These are phyloP conservation scores for Propithecus coquereli DNA, from an alignment of 2,113 vertebrate species.

Conservation along the genomic window DNA sequence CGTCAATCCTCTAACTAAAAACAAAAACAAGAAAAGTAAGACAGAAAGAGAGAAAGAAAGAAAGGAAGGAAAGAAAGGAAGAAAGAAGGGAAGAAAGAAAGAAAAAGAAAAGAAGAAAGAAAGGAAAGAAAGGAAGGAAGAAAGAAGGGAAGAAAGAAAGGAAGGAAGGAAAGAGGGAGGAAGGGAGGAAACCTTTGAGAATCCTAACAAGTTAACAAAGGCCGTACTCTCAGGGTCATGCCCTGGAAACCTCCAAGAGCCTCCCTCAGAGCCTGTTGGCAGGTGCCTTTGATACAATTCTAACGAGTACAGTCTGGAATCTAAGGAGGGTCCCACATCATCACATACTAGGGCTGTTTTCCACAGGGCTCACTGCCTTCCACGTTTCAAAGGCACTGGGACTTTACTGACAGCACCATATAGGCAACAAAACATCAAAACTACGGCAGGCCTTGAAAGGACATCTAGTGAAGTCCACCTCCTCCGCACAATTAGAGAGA, in stretches of 20 bases:
- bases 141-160: too few species aligned
- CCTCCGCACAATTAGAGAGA: not conserved
- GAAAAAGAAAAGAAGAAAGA: too few species aligned
- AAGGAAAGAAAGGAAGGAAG: too few species aligned
- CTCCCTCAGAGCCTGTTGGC: fast-evolving
- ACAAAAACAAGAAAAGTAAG: not conserved
- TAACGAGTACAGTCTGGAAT: not conserved
- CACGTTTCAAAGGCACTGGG: not conserved
- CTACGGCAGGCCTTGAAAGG: not conserved
- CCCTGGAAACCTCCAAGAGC: not conserved
- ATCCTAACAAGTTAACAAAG: not conserved
- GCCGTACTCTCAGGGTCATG: not conserved
- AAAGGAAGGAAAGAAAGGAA: too few species aligned
- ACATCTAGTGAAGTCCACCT: not conserved
- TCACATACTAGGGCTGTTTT: not conserved
- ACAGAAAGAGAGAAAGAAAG: not conserved
- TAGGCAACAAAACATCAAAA: not conserved
- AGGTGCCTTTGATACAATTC: not conserved
- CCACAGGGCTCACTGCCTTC: not conserved
- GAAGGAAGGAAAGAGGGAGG: not conserved
- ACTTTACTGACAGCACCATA: not conserved
- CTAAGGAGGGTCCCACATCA: not conserved
- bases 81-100: not conserved
- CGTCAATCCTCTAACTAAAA: not conserved
- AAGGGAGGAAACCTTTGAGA: not conserved